Evolutionary conservation across 2,888 invertebrate genomes (phyloP), one percentile per base, ranked within the genome.

Genomic region (Prosopocoilus inquinatus): DNA sequence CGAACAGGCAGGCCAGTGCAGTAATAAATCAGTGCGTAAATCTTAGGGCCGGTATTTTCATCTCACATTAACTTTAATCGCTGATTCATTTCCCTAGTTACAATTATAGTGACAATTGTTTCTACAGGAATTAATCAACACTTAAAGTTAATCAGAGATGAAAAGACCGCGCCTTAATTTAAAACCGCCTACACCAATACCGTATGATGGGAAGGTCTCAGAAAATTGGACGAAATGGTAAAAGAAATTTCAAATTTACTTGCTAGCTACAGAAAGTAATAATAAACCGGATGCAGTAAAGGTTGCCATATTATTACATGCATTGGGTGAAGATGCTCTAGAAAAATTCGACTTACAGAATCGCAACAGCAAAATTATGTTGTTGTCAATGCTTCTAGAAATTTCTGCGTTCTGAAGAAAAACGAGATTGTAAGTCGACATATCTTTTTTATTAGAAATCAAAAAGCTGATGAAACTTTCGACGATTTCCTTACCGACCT

Each of bases 171-270:
- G 4, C 2, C 20, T 20, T 2, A 1, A 20, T 20, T 20, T 20
- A 4, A 2, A 20, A 20, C 20, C 20, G 4, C 20, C 20, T 2
- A 2, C 20, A 4, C 20, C 20, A 20, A 3, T 20, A 20, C 4
- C 20, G 20, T 20, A 3, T 20, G 20, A 20, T 2, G 20, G 20
- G 3, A 20, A 20, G 2, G 20, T 20, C 4, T 2, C 20, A 3
- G 20, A 45, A 43, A 43, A 43, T 9, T 43, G 43, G 43, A 43
- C 3, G 5, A 43, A 43, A 43, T 43, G 43, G 43, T 43, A 43
- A 3, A 43, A 12, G 20, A 43, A 43, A 43, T 43, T 43, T 43
- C 15, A 43, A 11, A 43, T 43, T 11, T 43, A 43, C 11, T 43
- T 43, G 2, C 2, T 3, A 15, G 43, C 43, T 9, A 43, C 13